Evolutionary conservation across 1,140 invertebrate genomes (phyloP), one percentile per base, ranked within the genome.

Genomic region (Lepidurus packardi): DNA sequence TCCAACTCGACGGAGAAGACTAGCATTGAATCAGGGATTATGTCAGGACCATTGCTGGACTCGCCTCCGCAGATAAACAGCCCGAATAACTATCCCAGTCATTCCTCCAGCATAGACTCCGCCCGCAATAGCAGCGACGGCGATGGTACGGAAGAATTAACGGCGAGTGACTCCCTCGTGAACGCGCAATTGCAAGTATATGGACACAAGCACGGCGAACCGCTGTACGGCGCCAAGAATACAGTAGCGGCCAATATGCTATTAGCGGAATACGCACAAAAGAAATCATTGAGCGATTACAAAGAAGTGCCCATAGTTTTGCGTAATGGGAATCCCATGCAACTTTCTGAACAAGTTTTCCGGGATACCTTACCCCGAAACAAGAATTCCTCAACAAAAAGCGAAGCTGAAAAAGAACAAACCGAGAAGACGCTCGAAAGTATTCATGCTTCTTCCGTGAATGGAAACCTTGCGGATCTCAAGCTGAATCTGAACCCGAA

Each of bases 201-300:
- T 65, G 53, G 53, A 7, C 16, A n/a, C 9, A 65, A 65, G 21
- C 53, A 65, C 13, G 53, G 53, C 53, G 53, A 65, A 65, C 9
- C 53, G 53, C 6, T 65, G 16, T 65, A 65, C 3, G 53, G 53
- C 53, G 53, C 53, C 53, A 65, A 65, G 53, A 65, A 65, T 21
- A 16, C 53, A 1, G n/a, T 16, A 65, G 53, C 53, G 13, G n/a
- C 53, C 16, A 65, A 21, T 65, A 65, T 65, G 53, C 21, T 65
- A 21, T 21, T 65, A 65, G 53, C n/a, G 53, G 53, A 65, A 7
- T 65, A 65, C 53, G 16, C 53, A n/a, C 53, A 65, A 16, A 65
- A 65, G 53, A 65, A 65, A 65, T 65, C 53, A 7, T 65, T 65
- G 53, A 65, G 16, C 13, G 53, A 65, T 16, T 65, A 65, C 53